Evolutionary conservation across 2,113 vertebrate genomes (phyloP).

Genomic region (Ascaphus truei): DNA sequence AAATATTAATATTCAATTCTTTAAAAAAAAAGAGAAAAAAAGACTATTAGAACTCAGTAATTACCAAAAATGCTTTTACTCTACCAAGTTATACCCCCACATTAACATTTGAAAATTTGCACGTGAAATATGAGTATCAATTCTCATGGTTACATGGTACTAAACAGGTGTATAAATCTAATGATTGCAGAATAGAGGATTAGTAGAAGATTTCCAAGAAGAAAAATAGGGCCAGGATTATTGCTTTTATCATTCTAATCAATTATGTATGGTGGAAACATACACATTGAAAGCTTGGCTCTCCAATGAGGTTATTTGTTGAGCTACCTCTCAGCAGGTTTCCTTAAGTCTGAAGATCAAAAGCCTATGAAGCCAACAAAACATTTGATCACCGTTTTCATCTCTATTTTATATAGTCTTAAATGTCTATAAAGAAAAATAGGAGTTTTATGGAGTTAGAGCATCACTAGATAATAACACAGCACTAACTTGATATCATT

Average conservation of each 20-base stretch:
- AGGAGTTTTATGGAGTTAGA: no score
- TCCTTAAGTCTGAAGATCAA: slow-evolving; percentile 34
- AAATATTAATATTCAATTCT: neutral
- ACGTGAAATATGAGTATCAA: neutral
- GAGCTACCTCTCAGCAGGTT: slow-evolving; percentile 22
- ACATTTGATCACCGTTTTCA: neutral
- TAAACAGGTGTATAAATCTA: slow-evolving; percentile 20
- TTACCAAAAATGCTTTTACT: neutral
- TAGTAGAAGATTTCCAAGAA: slow-evolving; percentile 10
- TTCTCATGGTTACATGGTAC: neutral
- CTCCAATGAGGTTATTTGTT: slow-evolving; percentile 34
- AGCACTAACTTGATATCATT: no score
- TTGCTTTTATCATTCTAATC: slow-evolving; percentile 35
- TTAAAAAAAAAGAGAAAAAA: neutral
- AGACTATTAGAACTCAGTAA: neutral
- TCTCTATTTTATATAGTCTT: neutral
- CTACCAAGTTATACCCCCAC: neutral
- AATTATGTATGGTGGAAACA: slow-evolving; percentile 35
- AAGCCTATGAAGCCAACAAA: slow-evolving; percentile 1
- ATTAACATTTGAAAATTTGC: neutral
- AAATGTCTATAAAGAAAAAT: neutral
- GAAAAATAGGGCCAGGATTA: slow-evolving; percentile 9
- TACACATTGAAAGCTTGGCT: slow-evolving; percentile 23
- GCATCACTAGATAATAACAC: no score
- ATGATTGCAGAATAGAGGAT: slow-evolving; percentile 29